Conservation (phyloP, 2,797 vertebrate species). For the Ptychadena robeensis region DNA sequence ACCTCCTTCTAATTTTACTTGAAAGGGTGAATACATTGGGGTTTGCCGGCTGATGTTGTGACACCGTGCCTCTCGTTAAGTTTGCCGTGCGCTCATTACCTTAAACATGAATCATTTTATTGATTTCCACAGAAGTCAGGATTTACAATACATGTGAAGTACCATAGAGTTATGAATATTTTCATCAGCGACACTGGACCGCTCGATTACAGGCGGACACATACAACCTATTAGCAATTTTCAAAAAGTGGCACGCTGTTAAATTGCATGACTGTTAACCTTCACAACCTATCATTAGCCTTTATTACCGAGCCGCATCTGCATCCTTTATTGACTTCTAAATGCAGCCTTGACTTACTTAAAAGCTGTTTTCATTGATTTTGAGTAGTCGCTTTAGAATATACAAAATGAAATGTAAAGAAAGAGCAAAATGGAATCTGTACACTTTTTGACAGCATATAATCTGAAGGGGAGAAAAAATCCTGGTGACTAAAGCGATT, state of each 20-base stretch:
- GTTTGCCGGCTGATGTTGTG: conserved; percentile 6
- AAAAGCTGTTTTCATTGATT: background rate
- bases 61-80: conserved; percentile 1
- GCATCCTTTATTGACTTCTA: background rate
- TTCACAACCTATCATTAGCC: conserved; percentile 13
- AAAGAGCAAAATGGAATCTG: background rate
- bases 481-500: too few species aligned
- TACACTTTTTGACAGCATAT: background rate
- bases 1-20: conserved; percentile 23
- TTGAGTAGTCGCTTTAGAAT: background rate
- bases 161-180: background rate
- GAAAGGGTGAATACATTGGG: conserved; percentile 10
- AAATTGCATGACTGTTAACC: background rate
- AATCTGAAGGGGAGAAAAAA: too few species aligned
- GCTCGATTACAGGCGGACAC: background rate
- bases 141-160: conserved; percentile 12
- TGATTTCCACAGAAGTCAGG: background rate
- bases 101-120: conserved; percentile 11
- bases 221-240: background rate
- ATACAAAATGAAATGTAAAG: too few species aligned
- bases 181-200: background rate
- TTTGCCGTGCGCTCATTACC: background rate
- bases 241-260: background rate
- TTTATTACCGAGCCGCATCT: background rate
- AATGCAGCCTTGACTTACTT: background rate